Percentiles rank a stretch among this genome's conserved stretches.
These are phyloP conservation scores for Amazona guildingii DNA, from an alignment of 2,113 vertebrate genomes.

Conservation along the genomic window DNA sequence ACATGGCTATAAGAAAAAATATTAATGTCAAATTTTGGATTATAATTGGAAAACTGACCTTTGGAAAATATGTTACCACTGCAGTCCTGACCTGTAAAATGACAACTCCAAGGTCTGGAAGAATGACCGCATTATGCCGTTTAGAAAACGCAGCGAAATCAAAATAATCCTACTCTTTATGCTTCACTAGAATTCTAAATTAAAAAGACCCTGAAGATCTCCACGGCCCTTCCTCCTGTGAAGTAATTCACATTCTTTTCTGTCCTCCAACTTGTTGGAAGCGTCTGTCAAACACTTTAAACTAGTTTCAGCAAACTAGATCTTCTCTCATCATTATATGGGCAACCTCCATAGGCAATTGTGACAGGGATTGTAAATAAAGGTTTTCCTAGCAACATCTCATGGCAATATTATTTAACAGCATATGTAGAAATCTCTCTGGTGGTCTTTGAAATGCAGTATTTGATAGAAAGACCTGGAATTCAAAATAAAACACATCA, in stretches of 20 bases:
- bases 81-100: conserved; percentile 47
- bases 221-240: background rate
- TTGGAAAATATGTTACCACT: conserved; percentile 78
- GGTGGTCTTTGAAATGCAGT: background rate
- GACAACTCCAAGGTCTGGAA: conserved; percentile 52
- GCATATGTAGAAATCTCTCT: background rate
- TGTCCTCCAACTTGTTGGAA: background rate
- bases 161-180: conserved; percentile 38
- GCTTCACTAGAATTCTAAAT: conserved; percentile 2
- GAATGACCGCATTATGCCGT: conserved; percentile 65
- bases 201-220: background rate
- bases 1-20: conserved; percentile 61
- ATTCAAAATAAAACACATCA: background rate
- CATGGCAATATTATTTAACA: background rate
- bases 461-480: background rate
- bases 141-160: conserved; percentile 8
- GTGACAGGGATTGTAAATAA: conserved; percentile 22
- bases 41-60: conserved; percentile 80
- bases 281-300: conserved; percentile 31
- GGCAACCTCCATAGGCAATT: background rate
- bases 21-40: conserved; percentile 70
- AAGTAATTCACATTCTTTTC: conserved; percentile 3
- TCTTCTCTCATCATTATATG: background rate
- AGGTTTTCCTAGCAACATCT: background rate
- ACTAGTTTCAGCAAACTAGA: background rate